Percentiles rank a stretch among this genome's conserved stretches.
phyloP scores from a whole-genome alignment of 2,113 vertebrate genomes.

The Phyllostomus hastatus region DNA sequence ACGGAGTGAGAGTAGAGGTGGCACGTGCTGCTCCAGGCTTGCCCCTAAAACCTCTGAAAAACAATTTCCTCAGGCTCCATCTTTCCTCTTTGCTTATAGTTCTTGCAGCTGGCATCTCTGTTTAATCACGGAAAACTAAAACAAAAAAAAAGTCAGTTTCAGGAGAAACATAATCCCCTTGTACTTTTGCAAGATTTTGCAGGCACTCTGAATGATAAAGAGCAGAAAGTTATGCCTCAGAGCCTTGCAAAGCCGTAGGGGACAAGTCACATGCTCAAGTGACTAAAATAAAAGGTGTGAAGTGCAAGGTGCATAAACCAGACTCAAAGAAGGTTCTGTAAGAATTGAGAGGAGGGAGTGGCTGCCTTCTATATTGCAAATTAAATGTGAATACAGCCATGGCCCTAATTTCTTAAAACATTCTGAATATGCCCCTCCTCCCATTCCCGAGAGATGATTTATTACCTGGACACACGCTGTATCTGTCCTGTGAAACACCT shows the following conservation, averaged over 20 bases:
- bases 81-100: background rate
- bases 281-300: background rate
- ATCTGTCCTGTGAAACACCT: background rate
- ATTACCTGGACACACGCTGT: background rate
- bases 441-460: background rate
- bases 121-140: background rate
- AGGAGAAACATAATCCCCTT: background rate
- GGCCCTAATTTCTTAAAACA: background rate
- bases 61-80: background rate
- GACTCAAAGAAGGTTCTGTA: background rate
- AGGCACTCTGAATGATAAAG: background rate
- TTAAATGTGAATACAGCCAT: background rate
- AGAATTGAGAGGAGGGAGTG: background rate
- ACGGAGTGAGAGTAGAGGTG: background rate
- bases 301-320: background rate
- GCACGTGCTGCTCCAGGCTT: background rate
- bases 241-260: background rate
- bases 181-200: background rate
- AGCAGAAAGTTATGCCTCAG: background rate
- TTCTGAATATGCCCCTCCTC: no score
- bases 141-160: background rate
- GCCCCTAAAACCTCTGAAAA: background rate
- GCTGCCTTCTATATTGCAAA: background rate
- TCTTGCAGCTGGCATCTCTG: background rate
- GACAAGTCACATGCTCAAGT: background rate